Conservation (phyloP, 2,797 vertebrate genomes). For the Tympanoctomys barrerae region DNA sequence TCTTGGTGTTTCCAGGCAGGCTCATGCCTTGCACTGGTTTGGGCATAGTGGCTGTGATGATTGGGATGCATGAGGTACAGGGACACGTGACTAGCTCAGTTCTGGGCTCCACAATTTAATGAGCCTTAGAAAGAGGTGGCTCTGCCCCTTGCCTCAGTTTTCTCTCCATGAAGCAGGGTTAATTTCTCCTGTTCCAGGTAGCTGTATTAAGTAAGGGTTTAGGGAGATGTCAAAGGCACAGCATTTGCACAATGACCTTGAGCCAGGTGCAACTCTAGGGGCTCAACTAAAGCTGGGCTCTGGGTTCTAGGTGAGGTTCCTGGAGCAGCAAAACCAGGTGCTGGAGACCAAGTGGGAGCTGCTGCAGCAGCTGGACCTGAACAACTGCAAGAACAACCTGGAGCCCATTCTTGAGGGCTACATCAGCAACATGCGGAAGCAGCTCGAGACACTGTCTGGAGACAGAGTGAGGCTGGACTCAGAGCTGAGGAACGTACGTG, state of each 20-base stretch:
- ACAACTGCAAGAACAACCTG: constrained; percentile 89
- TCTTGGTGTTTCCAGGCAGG: neutral
- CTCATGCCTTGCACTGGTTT: neutral
- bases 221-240: neutral
- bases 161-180: neutral
- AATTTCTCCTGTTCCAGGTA: accelerated
- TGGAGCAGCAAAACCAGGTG: constrained; percentile 97
- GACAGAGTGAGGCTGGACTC: constrained; percentile 93
- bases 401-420: constrained; percentile 93
- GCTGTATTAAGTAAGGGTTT: neutral
- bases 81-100: neutral
- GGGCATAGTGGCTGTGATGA: neutral
- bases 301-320: constrained; percentile 92
- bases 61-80: neutral
- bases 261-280: neutral
- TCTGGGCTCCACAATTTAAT: neutral
- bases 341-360: constrained; percentile 96
- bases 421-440: constrained; percentile 91
- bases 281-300: neutral
- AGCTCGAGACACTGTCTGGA: constrained; percentile 90
- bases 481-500: constrained; percentile 94
- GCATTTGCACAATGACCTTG: accelerated
- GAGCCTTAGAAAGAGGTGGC: constrained; percentile 16
- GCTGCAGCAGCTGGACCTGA: constrained; percentile 93
- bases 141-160: neutral